Conservation (phyloP, 1,140 invertebrate genomes). For the Drosophila busckii region DNA sequence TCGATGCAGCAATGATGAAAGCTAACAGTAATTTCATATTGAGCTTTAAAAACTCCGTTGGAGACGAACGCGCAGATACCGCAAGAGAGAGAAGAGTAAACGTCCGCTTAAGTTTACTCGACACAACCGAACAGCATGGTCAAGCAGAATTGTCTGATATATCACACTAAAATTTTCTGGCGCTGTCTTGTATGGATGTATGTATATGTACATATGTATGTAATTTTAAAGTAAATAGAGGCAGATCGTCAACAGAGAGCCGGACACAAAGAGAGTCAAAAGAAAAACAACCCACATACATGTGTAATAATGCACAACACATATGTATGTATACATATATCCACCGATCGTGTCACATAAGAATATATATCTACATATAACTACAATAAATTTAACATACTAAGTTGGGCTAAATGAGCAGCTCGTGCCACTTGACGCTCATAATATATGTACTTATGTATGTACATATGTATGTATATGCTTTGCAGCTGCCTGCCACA, state of each 20-base stretch:
- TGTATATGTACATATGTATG: background rate
- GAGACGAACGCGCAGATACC: conserved; percentile 24
- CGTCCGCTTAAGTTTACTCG: no score
- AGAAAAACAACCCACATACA: conserved; percentile 48
- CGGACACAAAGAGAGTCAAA: conserved; percentile 19
- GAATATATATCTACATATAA: background rate
- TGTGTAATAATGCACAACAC: no score
- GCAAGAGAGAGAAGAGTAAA: no score
- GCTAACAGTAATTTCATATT: conserved; percentile 42
- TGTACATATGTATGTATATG: conserved; percentile 8
- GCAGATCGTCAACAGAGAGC: conserved; percentile 26
- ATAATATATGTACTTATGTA: conserved; percentile 12
- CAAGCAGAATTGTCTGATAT: conserved; percentile 47
- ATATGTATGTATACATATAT: conserved; percentile 28
- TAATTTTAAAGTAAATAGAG: conserved; percentile 1
- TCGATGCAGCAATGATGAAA: conserved; percentile 28
- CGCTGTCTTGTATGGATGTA: background rate
- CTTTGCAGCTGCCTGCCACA: conserved; percentile 53
- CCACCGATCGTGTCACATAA: conserved; percentile 38
- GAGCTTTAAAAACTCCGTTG: conserved; percentile 32
- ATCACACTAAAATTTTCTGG: conserved; percentile 44
- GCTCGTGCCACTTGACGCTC: conserved; percentile 58
- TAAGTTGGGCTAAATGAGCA: conserved; percentile 19
- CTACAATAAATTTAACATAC: conserved; percentile 8
- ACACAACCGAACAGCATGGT: conserved; percentile 53